Conservation (phyloP, 1,140 invertebrate species). For the Orussus abietinus region DNA sequence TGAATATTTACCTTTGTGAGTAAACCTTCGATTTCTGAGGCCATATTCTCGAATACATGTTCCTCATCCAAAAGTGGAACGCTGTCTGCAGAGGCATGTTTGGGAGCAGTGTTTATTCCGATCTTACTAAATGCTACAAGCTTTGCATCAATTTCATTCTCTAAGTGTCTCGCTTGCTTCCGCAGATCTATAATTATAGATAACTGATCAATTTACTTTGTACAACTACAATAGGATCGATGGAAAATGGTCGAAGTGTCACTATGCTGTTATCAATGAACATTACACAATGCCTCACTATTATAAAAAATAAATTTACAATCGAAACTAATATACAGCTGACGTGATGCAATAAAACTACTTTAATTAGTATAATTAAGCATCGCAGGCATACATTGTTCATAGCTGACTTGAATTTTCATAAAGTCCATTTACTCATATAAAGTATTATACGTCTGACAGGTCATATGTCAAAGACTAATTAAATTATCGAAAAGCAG, state of each 20-base stretch:
- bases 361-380: no score
- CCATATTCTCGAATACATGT: conserved; percentile 89
- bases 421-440: background rate
- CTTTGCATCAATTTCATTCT: conserved; percentile 97
- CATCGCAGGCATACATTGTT: no score
- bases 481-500: background rate
- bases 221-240: background rate
- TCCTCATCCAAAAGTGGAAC: conserved; percentile 81
- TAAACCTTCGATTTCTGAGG: conserved; percentile 86
- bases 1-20: conserved; percentile 68
- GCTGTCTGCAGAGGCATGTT: conserved; percentile 61
- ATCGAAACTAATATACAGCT: no score
- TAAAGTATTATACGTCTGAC: background rate
- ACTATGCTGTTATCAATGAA: background rate
- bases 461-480: background rate
- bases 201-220: background rate
- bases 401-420: no score
- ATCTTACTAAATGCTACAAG: conserved; percentile 93
- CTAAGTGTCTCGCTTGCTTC: conserved; percentile 87
- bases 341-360: no score
- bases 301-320: background rate
- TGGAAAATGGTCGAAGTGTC: background rate
- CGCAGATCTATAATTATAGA: conserved; percentile 71
- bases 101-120: conserved; percentile 64
- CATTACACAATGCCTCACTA: background rate